Base-by-base conservation (phyloP, 35 echinoderm and acorn worm genomes). In the Lytechinus variegatus region DNA sequence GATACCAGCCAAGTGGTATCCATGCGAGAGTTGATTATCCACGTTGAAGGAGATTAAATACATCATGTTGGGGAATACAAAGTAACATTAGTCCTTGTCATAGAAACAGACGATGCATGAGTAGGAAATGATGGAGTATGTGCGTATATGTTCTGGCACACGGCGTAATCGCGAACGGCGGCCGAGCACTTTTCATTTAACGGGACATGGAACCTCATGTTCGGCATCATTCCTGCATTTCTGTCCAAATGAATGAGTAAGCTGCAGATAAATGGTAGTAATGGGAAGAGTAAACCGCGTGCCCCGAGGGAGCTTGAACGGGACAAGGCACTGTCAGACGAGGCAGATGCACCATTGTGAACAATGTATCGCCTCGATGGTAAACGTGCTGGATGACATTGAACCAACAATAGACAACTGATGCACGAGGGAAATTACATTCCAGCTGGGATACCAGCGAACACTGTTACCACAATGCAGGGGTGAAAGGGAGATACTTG, bases 381-480 rank as follows among this genome's bases (percentile, higher is more conserved):
- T 28, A 93, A 93, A 93, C 92, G n/a, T 54, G 52, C 53, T 4
- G 57, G 10, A 54, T 90, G 88, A 93, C 54, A 57, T 57, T 93
- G 92, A 54, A 93, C 92, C 92, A 93, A 93, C 92, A 93, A 93
- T 55, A 54, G 54, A 10, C 53, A 93, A 55, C 54, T 93, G 92
- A 93, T 93, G 92, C 52, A 28, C n/a, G n/a, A 93, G 92, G 55
- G 92, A 93, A 93, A 93, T 93, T 93, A 57, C 92, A 54, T 90
- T 90, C 88, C 88, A 90, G 88, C 52, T 54, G 88, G 28, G 88
- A 90, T 90, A 52, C 88, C 11, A 54, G 52, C 33, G 52, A 90
- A 90, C 66, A n/a, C n/a, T 24, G 19, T 79, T 24, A 4, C 14
- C 66, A 19, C 4, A 79, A 79, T 79, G 10, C 56, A 58, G 12